Evolutionary conservation across 2,797 vertebrate genomes (phyloP), one percentile per base, ranked within the genome.

Genomic region (Hemibagrus guttatus): DNA sequence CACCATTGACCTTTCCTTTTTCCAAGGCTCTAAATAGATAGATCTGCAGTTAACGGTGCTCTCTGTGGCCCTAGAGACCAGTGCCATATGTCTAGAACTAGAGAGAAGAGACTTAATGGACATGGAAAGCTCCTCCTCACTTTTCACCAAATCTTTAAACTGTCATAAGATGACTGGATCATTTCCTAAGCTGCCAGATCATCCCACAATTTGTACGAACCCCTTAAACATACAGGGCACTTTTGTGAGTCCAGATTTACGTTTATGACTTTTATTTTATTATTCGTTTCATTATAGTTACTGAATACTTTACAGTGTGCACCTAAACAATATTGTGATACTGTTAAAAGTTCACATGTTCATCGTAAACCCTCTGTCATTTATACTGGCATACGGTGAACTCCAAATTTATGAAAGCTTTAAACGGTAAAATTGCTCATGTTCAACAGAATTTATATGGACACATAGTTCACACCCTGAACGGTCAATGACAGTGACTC

Each of bases 1-100:
- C 52, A 66, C 52, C 35, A 68, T 58, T 42, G 85, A 76, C 87
- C 52, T 87, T 87, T 81, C 31, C 16, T 80, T 31, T 8, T 54
- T 31, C 28, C 17, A 31, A 42, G 19, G 42, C 21, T 79, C 31
- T 46, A 6, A 3, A 75, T 5, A 80, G 78, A 80, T 23, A 49
- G 74, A 76, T 8, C 72, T 54, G 63, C 6, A 58, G 31, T 68
- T 79, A 66, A 54, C 0, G 39, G 52, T 42, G 35, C 21, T 39
- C 3, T 58, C 35, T 59, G 14, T 11, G 52, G 54, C 82, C 8
- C 61, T 21, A 54, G n/a, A 68, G 63, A 82, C 28, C 63, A 68
- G 4, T 31, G 19, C 17, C n/a, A 66, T 66, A 82, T 31, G 63
- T 82, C n/a, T 3, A 52, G 3, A 66, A 35, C 42, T 68, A 21